These are phyloP conservation scores for Virgularia gustaviana DNA, from an alignment of 92 coral and sea anemone species.

Conservation along the genomic window DNA sequence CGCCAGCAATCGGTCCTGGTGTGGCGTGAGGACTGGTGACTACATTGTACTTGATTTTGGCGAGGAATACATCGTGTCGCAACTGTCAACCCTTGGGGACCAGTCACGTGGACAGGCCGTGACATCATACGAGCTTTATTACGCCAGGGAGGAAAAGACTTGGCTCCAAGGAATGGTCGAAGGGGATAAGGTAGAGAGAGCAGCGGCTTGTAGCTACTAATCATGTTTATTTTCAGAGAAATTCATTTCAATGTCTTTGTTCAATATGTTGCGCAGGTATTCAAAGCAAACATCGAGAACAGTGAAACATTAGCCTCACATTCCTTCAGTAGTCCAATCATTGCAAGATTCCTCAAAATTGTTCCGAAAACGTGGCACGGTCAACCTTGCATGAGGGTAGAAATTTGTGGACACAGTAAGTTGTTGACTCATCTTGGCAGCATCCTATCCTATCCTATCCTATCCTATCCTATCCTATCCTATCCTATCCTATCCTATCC, in stretches of 20 bases:
- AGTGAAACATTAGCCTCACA: background rate
- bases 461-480: too few relatives aligned
- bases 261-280: background rate
- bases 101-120: background rate
- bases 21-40: background rate
- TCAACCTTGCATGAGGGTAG: slow-evolving; percentile 6
- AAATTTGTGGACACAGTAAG: slow-evolving; percentile 38
- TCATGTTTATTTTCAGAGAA: background rate
- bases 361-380: slow-evolving; percentile 25
- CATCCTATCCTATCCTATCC: too few relatives aligned
- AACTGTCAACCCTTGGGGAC: slow-evolving; percentile 6
- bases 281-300: background rate
- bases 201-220: background rate
- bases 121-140: slow-evolving; percentile 1
- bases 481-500: too few relatives aligned
- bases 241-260: background rate
- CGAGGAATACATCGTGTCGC: background rate
- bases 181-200: background rate
- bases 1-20: slow-evolving; percentile 11
- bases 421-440: too few relatives aligned
- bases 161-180: slow-evolving; percentile 1
- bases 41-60: slow-evolving; percentile 9
- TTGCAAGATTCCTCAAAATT: slow-evolving; percentile 13
- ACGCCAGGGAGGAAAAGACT: background rate
- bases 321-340: background rate